Percentiles rank a stretch among this genome's conserved stretches.
Evolutionary conservation across 2,888 invertebrate genomes (phyloP).

Genomic region (Amphiduros pacificus): DNA sequence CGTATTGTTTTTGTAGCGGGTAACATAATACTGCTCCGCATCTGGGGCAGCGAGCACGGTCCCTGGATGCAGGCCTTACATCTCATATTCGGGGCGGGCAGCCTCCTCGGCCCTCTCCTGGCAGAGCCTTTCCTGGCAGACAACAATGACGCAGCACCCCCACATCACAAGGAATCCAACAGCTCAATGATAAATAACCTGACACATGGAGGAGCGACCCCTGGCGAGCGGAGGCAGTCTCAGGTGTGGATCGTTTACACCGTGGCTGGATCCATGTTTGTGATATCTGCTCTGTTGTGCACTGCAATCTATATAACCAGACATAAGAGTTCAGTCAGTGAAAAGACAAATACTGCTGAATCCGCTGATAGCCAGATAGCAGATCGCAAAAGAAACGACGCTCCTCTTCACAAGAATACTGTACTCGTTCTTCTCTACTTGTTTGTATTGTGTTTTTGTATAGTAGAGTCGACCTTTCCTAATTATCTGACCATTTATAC

Average conservation of each 20-base stretch:
- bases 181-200: background rate
- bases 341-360: background rate
- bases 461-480: background rate
- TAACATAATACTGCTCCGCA: constrained; percentile 5
- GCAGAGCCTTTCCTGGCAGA: constrained; percentile 9
- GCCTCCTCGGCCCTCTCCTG: constrained; percentile 2
- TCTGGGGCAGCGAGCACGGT: constrained; percentile 10
- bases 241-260: background rate
- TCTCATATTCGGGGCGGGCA: constrained; percentile 4
- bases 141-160: background rate
- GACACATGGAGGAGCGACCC: background rate
- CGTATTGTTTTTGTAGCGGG: constrained; percentile 5
- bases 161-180: too few species aligned
- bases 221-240: background rate
- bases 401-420: background rate
- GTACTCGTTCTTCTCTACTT: background rate
- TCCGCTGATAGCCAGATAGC: background rate
- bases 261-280: background rate
- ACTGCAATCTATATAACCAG: background rate
- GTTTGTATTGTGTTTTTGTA: background rate
- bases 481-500: background rate
- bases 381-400: too few species aligned
- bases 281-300: background rate
- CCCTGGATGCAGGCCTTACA: constrained; percentile 20
- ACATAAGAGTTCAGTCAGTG: background rate